Evolutionary conservation across 1,140 invertebrate species (phyloP).

Genomic region (Drosophila pachea): DNA sequence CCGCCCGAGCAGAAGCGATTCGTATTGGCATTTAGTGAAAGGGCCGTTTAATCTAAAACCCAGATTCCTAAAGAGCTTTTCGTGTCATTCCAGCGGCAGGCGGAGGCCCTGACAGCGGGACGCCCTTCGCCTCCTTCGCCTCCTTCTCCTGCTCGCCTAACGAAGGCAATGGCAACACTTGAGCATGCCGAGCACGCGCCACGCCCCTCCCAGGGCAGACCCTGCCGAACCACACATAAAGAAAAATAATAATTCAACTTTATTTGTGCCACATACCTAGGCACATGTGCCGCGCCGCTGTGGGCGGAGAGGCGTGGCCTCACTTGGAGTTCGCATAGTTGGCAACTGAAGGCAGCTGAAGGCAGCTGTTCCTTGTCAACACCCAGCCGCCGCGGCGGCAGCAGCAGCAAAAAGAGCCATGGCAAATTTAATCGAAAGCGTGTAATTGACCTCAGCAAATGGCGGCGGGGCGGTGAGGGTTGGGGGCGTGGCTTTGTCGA

Average conservation of each 20-base stretch:
- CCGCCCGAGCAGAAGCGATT: neutral
- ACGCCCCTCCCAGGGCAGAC: conserved; percentile 32
- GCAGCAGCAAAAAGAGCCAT: conserved; percentile 39
- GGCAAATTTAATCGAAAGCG: conserved; percentile 76
- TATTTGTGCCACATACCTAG: conserved; percentile 68
- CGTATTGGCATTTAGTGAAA: conserved; percentile 23
- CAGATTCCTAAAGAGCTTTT: conserved; percentile 47
- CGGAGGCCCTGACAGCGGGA: neutral
- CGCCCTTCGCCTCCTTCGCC: conserved; percentile 20
- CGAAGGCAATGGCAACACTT: conserved; percentile 70
- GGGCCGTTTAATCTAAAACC: conserved; percentile 42
- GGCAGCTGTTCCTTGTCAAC: conserved; percentile 74
- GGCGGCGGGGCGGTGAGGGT: conserved; percentile 28
- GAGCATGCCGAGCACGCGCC: conserved; percentile 65
- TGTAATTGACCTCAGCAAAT: conserved; percentile 77
- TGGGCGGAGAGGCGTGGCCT: neutral
- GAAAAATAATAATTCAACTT: conserved; percentile 78
- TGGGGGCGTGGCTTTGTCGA: conserved; percentile 58
- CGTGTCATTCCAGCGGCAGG: conserved; percentile 43
- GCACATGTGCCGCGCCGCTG: conserved; percentile 15
- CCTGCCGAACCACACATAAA: conserved; percentile 35
- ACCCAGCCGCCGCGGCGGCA: conserved; percentile 38
- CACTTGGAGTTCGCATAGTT: neutral
- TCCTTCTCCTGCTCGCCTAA: conserved; percentile 31
- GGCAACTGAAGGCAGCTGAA: conserved; percentile 1